Evolutionary conservation across 2,888 invertebrate genomes (phyloP).

Genomic region (Heliconius erato): DNA sequence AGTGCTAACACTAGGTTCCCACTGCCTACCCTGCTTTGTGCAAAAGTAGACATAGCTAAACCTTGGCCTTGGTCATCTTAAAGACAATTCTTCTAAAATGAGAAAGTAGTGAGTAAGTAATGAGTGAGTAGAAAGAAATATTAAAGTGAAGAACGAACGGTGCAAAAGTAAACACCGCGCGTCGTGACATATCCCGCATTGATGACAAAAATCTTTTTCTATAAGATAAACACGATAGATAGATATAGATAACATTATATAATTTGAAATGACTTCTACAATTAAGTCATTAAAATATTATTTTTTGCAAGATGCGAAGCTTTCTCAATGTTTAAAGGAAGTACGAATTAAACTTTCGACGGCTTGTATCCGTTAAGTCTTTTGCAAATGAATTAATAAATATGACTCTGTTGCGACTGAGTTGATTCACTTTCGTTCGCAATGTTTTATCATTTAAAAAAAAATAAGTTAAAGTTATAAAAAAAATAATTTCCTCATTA

Average conservation of each 20-base stretch:
- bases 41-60: no score
- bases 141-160: not conserved
- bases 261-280: not conserved
- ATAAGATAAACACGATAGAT: not conserved
- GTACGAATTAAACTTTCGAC: slow-evolving; percentile 24
- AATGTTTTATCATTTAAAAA: not conserved
- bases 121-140: not conserved
- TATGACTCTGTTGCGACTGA: not conserved
- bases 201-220: not conserved
- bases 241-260: not conserved
- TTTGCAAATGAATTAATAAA: slow-evolving; percentile 14
- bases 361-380: slow-evolving; percentile 10
- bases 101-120: no score
- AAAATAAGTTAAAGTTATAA: not conserved
- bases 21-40: no score
- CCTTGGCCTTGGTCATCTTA: not conserved
- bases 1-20: no score
- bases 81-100: not conserved
- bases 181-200: no score
- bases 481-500: no score
- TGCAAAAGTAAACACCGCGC: not conserved
- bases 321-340: slow-evolving; percentile 1
- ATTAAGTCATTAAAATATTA: not conserved
- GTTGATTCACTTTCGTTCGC: not conserved
- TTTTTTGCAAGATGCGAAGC: not conserved